Conservation (phyloP, 2,888 invertebrate species). For the Dioctria linearis region DNA sequence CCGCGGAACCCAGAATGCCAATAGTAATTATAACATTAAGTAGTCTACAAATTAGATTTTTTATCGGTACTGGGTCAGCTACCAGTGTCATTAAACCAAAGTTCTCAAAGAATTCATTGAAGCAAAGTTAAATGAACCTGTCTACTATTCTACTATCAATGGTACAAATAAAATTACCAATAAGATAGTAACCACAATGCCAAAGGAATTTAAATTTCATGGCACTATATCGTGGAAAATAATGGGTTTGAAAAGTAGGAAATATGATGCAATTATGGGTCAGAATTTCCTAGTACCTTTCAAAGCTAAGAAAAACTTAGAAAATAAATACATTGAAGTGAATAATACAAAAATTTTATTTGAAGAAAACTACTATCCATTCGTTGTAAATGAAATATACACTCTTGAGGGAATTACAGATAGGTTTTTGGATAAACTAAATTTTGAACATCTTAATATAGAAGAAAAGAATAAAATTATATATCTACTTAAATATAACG, state of each 20-base stretch:
- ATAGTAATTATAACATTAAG: slow-evolving; percentile 31
- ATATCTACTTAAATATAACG: no score
- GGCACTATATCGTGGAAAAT: slow-evolving; percentile 56
- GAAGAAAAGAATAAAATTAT: no score
- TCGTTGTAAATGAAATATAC: neutral
- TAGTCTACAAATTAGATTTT: slow-evolving; percentile 23
- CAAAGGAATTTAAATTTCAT: slow-evolving; percentile 56
- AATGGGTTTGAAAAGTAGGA: slow-evolving; percentile 49
- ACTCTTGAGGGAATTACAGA: slow-evolving; percentile 52
- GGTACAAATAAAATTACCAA: slow-evolving; percentile 55
- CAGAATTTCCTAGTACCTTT: slow-evolving; percentile 19
- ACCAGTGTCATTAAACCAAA: neutral
- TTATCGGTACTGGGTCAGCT: neutral
- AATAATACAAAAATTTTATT: slow-evolving; percentile 49
- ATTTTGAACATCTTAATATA: no score
- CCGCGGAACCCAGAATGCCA: slow-evolving; percentile 43
- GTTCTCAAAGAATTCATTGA: slow-evolving; percentile 22
- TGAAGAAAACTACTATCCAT: slow-evolving; percentile 10
- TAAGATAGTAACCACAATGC: slow-evolving; percentile 55
- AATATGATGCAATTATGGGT: no score
- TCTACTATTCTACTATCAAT: slow-evolving; percentile 54
- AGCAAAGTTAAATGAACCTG: slow-evolving; percentile 24
- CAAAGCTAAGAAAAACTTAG: slow-evolving; percentile 54
- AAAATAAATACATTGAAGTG: slow-evolving; percentile 48
- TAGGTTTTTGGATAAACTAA: slow-evolving; percentile 37